These are phyloP conservation scores for Osmerus eperlanus DNA, from an alignment of 2,113 vertebrate genomes.

Conservation along the genomic window DNA sequence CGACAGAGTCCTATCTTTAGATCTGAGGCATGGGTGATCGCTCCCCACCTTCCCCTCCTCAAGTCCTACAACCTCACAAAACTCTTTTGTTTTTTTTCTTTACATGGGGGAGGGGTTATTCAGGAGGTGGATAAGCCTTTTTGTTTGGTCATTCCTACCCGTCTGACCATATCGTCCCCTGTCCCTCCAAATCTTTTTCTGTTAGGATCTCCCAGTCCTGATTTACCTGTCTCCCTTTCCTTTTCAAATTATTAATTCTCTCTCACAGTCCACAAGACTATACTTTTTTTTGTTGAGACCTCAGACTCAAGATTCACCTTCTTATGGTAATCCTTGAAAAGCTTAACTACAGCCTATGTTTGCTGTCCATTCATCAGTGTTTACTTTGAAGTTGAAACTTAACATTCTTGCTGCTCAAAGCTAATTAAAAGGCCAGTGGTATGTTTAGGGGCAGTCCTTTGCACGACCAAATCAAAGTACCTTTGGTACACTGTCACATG, in stretches of 20 bases:
- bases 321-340: slow-evolving; percentile 13
- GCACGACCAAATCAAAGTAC: slow-evolving; percentile 11
- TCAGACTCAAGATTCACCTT: slow-evolving; percentile 18
- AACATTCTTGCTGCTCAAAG: slow-evolving; percentile 52
- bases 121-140: slow-evolving; percentile 46
- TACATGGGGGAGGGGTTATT: slow-evolving; percentile 31
- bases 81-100: slow-evolving; percentile 43
- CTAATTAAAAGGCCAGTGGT: slow-evolving; percentile 56
- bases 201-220: background rate
- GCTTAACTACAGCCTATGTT: slow-evolving; percentile 37
- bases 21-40: slow-evolving; percentile 47
- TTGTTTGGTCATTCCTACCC: slow-evolving; percentile 49
- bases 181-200: background rate
- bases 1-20: slow-evolving; percentile 51
- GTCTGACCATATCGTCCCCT: slow-evolving; percentile 37
- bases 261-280: background rate
- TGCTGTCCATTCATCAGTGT: slow-evolving; percentile 45
- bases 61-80: slow-evolving; percentile 43
- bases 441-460: slow-evolving; percentile 30
- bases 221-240: slow-evolving; percentile 14
- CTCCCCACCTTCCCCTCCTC: slow-evolving; percentile 33
- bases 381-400: slow-evolving; percentile 61
- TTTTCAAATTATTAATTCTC: slow-evolving; percentile 12
- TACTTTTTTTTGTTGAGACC: slow-evolving; percentile 17
- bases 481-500: slow-evolving; percentile 10